Conservation (phyloP, 2,888 invertebrate genomes). For the Ophion ellenae region DNA sequence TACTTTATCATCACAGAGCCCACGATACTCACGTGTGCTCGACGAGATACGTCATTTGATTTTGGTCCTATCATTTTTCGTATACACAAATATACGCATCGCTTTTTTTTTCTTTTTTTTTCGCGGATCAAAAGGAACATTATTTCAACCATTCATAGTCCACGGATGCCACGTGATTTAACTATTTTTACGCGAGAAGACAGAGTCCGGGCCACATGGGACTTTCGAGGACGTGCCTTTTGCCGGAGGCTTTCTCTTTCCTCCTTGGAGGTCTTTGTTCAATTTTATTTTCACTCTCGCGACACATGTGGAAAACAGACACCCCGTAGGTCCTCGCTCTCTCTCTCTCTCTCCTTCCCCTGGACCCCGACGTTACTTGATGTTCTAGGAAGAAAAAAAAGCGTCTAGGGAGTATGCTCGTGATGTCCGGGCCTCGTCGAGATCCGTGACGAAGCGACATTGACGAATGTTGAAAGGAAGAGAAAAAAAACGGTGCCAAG, state of each 20-base stretch:
- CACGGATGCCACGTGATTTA: neutral
- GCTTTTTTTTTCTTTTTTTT: neutral
- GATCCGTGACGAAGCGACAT: slow-evolving; percentile 16
- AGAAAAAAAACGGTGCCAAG: neutral
- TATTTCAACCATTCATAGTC: neutral
- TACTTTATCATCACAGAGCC: neutral
- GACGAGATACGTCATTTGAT: neutral
- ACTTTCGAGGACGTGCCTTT: slow-evolving; percentile 33
- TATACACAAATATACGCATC: neutral
- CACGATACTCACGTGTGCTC: neutral
- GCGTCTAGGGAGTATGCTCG: neutral
- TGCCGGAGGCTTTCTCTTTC: slow-evolving; percentile 31
- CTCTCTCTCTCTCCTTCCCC: neutral
- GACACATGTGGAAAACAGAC: slow-evolving; percentile 64
- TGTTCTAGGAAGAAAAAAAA: slow-evolving; percentile 47
- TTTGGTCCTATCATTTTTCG: neutral
- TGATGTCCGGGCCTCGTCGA: neutral
- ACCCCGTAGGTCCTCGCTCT: slow-evolving; percentile 44
- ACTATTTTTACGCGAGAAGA: slow-evolving; percentile 9
- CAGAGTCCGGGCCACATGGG: slow-evolving; percentile 29
- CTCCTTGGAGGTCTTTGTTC: slow-evolving; percentile 58
- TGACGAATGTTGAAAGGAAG: neutral
- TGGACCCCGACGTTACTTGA: slow-evolving; percentile 13
- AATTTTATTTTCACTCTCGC: slow-evolving; percentile 59
- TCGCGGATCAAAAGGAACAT: neutral